Percentiles rank a stretch among this genome's conserved stretches.
Evolutionary conservation across 2,888 invertebrate species (phyloP).

Genomic region (Heterodera filipjevi): DNA sequence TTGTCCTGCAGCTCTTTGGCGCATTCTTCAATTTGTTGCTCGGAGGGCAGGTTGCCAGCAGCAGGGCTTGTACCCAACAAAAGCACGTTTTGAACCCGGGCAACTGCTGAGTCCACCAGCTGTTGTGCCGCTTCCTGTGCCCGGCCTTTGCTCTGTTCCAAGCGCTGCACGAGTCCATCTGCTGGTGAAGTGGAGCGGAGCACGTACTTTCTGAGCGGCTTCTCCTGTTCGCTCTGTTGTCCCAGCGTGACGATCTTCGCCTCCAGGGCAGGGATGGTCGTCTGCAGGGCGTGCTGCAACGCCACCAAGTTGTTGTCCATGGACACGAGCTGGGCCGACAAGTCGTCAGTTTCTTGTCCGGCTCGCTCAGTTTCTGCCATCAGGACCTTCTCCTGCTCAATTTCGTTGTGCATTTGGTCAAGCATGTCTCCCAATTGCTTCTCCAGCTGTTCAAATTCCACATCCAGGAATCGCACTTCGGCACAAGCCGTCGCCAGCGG

Average conservation of each 20-base stretch:
- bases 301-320: conserved; percentile 3
- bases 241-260: not conserved
- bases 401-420: conserved; percentile 31
- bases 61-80: not conserved
- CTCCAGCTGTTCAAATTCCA: conserved; percentile 51
- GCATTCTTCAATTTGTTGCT: conserved; percentile 1
- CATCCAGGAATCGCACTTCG: conserved; percentile 55
- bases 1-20: conserved; percentile 11
- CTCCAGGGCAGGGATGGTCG: conserved; percentile 20
- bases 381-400: conserved; percentile 34
- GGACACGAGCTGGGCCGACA: not conserved
- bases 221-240: not conserved
- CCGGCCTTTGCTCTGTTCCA: not conserved
- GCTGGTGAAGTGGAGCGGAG: not conserved
- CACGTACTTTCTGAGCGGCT: conserved; percentile 3
- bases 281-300: conserved; percentile 6
- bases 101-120: not conserved
- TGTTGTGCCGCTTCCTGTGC: not conserved
- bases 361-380: conserved; percentile 16
- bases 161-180: not conserved
- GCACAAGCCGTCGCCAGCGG: conserved; percentile 51
- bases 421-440: conserved; percentile 46
- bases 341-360: conserved; percentile 20
- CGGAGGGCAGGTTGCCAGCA: not conserved
- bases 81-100: not conserved